phyloP scores from a whole-genome alignment of 2,797 vertebrate genomes.

The Eurystomus glaucurus region DNA sequence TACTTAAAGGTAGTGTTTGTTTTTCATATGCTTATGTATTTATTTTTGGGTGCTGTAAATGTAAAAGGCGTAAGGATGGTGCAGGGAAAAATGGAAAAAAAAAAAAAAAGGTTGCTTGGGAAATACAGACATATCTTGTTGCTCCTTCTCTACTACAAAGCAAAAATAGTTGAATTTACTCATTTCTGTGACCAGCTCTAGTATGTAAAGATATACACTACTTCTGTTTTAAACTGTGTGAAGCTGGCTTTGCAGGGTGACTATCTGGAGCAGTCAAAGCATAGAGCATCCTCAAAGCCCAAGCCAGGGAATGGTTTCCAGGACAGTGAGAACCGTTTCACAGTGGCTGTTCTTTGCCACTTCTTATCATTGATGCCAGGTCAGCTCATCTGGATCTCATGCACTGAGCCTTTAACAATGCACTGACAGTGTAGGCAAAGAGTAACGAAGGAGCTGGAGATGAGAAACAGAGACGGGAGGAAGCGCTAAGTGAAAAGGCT shows the following conservation, averaged over 20 bases:
- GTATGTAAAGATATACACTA: background rate
- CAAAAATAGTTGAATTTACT: background rate
- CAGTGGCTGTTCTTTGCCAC: background rate
- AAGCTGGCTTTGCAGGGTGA: background rate
- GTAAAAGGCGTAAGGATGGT: background rate
- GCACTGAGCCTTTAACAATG: background rate
- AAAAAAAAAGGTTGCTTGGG: background rate
- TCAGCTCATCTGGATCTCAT: background rate
- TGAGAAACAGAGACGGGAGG: background rate
- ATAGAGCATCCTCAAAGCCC: background rate
- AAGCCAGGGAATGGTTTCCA: background rate
- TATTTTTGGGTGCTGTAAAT: conserved; percentile 1
- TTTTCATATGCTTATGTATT: background rate
- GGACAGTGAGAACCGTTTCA: background rate
- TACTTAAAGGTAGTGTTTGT: background rate
- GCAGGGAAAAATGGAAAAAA: background rate
- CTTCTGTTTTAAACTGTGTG: background rate
- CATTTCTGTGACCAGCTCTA: background rate
- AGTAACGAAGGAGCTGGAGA: background rate
- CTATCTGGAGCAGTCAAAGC: background rate
- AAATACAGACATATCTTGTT: background rate
- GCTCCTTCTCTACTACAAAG: background rate
- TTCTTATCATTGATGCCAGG: background rate
- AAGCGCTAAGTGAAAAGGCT: background rate
- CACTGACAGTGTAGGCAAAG: background rate